Base-by-base conservation (phyloP, 1,140 invertebrate species). In the Bombus vancouverensis region DNA sequence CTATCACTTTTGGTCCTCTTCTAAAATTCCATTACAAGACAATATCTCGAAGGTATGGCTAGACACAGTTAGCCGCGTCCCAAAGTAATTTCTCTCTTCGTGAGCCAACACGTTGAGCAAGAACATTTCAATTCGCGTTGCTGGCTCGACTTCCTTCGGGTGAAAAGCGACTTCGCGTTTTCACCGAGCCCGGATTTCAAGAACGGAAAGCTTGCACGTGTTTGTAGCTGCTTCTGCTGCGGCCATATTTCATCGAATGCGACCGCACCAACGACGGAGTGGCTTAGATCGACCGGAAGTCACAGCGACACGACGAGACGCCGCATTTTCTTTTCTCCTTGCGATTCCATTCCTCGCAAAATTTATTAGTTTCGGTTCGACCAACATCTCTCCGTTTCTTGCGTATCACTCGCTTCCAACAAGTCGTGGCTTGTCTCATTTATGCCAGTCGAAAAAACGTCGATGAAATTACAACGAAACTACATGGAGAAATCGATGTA, bases 201-300 rank as follows among this genome's bases (percentile, higher is more conserved):
- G 42, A 8, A 12, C 32, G 18, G 44, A 39, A 39, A 82, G 71
- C 70, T 65, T 28, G 68, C 66, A 62, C 82, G 66, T 62, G 79
- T 57, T 66, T 71, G 37, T 13, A 78, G 57, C 3, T 15, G 44
- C 15, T n/a, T n/a, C 42, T 47, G n/a, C 57, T 59, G 53, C n/a
- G 32, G 39, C 71, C 32, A 79, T 85, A 87, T 75, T 87, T 85
- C 83, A 87, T 87, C 68, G 18, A 76, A 47, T 42, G 62, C 82
- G 39, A 72, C 77, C 77, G 32, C 65, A 37, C 39, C 71, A 66
- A 70, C 47, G 42, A 87, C 57, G 37, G 8, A 86, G 47, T 57
- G 68, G 62, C 44, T 84, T 37, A 79, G 81, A 84, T 87, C 76
- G 76, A 76, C 68, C 76, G 76, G 59, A 85, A 85, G 76, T 84